phyloP scores from a whole-genome alignment of 2,797 vertebrate genomes.

The Brotogeris chrysoptera region DNA sequence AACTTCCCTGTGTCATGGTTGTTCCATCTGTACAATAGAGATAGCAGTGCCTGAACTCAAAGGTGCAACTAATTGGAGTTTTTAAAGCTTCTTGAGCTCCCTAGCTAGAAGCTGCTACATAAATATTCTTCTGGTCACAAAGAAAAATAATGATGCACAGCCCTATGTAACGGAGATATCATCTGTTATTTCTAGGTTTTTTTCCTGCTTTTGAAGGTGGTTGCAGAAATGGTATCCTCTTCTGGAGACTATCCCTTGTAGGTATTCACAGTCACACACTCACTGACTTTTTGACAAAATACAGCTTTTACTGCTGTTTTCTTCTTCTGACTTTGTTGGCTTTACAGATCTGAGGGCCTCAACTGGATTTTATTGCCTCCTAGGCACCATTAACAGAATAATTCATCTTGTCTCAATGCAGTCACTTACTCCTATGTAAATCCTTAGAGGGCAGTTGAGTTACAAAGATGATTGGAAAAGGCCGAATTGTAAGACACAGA shows the following conservation, averaged over 20 bases:
- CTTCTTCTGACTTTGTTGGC: background rate
- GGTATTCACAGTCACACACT: conserved; percentile 34
- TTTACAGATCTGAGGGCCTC: conserved; percentile 17
- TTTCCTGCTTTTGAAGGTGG: background rate
- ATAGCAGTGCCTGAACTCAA: conserved; percentile 10
- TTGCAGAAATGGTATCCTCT: background rate
- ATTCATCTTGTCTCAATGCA: conserved; percentile 21
- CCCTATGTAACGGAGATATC: background rate
- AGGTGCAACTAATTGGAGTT: conserved; percentile 1
- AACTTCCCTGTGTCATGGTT: background rate
- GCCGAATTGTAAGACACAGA: background rate
- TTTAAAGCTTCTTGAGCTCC: conserved; percentile 14
- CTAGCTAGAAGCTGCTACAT: background rate
- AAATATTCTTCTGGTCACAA: conserved; percentile 21
- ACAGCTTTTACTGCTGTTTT: conserved; percentile 13
- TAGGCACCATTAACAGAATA: conserved; percentile 18
- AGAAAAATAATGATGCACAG: conserved; percentile 1
- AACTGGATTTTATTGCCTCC: conserved; percentile 41
- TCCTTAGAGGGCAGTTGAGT: conserved; percentile 31
- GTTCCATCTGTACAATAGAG: conserved; percentile 24
- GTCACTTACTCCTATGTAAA: conserved; percentile 6
- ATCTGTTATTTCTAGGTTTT: background rate
- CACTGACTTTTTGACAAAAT: conserved; percentile 15
- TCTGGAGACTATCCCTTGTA: background rate
- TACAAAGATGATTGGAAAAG: conserved; percentile 1